phyloP scores from a whole-genome alignment of 2,888 invertebrate genomes.

The Macrosoma leucophasiata region DNA sequence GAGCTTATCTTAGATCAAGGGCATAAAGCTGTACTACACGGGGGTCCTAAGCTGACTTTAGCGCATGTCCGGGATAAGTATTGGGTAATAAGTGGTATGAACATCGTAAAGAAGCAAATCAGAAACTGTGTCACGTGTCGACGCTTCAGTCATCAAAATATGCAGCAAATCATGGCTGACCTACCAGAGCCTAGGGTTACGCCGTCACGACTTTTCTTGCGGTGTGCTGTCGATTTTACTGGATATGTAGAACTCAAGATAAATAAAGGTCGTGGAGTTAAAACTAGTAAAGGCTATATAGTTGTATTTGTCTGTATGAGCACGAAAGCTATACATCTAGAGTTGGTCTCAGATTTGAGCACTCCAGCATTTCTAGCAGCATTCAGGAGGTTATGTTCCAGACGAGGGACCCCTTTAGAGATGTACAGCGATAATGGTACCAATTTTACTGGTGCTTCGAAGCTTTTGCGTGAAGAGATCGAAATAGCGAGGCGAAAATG shows the following conservation, averaged over 20 bases:
- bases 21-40: conserved; percentile 9
- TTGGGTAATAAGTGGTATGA: conserved; percentile 16
- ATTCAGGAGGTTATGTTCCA: too few relatives aligned
- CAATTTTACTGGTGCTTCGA: too few relatives aligned
- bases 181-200: conserved; percentile 15
- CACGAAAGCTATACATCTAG: too few relatives aligned
- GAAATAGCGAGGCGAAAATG: too few relatives aligned
- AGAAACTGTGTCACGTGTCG: conserved; percentile 13
- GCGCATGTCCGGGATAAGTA: conserved; percentile 12
- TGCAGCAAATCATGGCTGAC: conserved; percentile 16
- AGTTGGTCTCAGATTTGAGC: too few relatives aligned
- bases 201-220: conserved; percentile 13
- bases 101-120: conserved; percentile 11
- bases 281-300: too few relatives aligned
- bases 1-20: conserved; percentile 16
- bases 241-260: conserved; percentile 11
- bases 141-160: conserved; percentile 8
- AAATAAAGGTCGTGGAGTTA: conserved; percentile 13
- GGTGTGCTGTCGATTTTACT: conserved; percentile 14
- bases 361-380: too few relatives aligned
- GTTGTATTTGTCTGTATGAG: too few relatives aligned
- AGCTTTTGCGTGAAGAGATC: too few relatives aligned
- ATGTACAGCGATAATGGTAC: too few relatives aligned
- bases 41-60: conserved; percentile 11
- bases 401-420: too few relatives aligned